Base-by-base conservation (phyloP, 2,888 invertebrate species). In the Carcina quercana region DNA sequence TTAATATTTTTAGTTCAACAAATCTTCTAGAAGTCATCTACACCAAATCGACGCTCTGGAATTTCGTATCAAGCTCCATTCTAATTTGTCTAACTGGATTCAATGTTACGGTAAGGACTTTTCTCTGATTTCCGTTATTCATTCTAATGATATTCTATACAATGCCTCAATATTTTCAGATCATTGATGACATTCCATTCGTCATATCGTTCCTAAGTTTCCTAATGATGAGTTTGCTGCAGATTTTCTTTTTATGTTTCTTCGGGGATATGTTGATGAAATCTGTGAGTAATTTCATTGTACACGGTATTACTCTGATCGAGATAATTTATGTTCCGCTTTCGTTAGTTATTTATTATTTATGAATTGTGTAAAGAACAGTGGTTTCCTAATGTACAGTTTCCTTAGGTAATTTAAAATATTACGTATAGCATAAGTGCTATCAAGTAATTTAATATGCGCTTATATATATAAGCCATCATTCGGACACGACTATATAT, bases 71-170 rank as follows among this genome's bases (percentile, higher is more conserved):
- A 1, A 72, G 73, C 36, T 74, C 74, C 0, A 13, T 63, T 1
- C 36, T 68, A 5, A 65, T 73, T 25, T 75, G 74, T 30, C 53
- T 75, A 0, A 62, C 70, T 13, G 69, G 73, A 31, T 75, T 74
- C 30, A 68, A 70, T 37, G 64, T 66, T 20, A 47, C 59, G 52
- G 74, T 73, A 56, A 39, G 39, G 11, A n/a, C 7, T 32, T 14
- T 19, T 5, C 13, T 3, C 7, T 17, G 17, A 17, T 17, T 5
- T 17, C 17, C 7, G 17, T 5, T 24, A 6, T 4, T n/a, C n/a
- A 24, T n/a, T 4, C 4, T 4, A 5, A 4, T 24, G 5, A n/a
- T 24, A 24, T 11, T 24, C 11, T 6, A 24, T 10, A 11, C 4
- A 5, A 10, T 24, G n/a, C 4, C 5, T 8, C n/a, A n/a, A 24